These are phyloP conservation scores for Orthonyx spaldingii DNA, from an alignment of 2,113 vertebrate genomes.

Conservation along the genomic window DNA sequence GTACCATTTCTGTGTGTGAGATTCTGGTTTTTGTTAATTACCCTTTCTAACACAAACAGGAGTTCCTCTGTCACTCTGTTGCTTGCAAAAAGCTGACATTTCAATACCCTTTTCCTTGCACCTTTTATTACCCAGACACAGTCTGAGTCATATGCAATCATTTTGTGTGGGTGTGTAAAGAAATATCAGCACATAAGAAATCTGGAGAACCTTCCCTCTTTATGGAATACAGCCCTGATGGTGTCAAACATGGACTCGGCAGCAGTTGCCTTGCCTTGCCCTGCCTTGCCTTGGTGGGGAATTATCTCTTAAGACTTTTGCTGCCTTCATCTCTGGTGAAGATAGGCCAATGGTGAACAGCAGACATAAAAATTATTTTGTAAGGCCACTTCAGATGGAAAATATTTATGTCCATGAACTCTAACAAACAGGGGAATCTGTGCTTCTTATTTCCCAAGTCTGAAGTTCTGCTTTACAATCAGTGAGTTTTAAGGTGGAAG, in stretches of 20 bases:
- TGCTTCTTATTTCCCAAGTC: neutral
- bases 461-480: neutral
- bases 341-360: neutral
- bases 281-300: neutral
- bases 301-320: neutral
- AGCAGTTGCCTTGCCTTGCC: neutral
- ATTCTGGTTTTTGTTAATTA: neutral
- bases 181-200: neutral
- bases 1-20: neutral
- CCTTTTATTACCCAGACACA: neutral
- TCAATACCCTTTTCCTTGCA: neutral
- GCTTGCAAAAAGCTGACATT: neutral
- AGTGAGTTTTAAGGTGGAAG: neutral
- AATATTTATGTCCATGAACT: neutral
- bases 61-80: neutral
- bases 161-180: neutral
- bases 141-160: neutral
- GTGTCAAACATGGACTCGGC: neutral
- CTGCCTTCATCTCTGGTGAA: neutral
- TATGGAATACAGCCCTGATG: rapidly evolving
- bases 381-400: neutral
- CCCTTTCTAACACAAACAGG: neutral
- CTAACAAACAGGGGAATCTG: neutral
- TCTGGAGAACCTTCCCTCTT: neutral
- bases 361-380: neutral